Percentiles rank a stretch among this genome's conserved stretches.
These are phyloP conservation scores for Apis laboriosa DNA, from an alignment of 1,140 invertebrate species.

Conservation along the genomic window DNA sequence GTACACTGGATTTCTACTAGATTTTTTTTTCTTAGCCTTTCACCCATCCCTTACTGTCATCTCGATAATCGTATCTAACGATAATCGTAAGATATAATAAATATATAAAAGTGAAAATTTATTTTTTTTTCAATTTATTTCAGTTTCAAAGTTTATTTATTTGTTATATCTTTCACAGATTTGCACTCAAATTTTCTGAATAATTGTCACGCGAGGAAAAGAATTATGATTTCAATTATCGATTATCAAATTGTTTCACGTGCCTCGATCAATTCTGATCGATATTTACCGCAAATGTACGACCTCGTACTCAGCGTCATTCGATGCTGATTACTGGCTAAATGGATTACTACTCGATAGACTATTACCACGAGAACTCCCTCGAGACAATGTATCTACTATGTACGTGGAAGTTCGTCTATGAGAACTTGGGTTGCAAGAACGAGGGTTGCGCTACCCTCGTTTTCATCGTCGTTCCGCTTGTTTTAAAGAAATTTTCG, in stretches of 20 bases:
- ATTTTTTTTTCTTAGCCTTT: no score
- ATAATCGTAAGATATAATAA: no score
- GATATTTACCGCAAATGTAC: constrained; percentile 64
- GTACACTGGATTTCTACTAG: no score
- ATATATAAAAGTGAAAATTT: no score
- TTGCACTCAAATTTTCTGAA: no score
- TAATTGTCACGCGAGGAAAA: not conserved
- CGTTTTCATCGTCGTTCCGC: no score
- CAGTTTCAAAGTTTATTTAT: no score
- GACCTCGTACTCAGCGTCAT: not conserved
- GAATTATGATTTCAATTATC: not conserved
- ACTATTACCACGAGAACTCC: constrained; percentile 64
- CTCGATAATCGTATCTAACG: no score
- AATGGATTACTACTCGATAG: constrained; percentile 71
- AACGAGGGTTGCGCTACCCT: not conserved
- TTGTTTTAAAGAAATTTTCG: not conserved
- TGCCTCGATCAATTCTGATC: constrained; percentile 60
- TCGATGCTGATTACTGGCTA: constrained; percentile 70
- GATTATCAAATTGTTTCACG: not conserved
- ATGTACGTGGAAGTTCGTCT: not conserved
- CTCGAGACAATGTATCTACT: constrained; percentile 22
- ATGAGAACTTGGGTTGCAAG: constrained; percentile 56
- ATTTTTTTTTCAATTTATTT: no score
- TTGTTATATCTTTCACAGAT: no score
- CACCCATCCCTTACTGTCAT: not conserved